Conservation (phyloP, 2,113 vertebrate genomes). For the Isurus oxyrinchus region DNA sequence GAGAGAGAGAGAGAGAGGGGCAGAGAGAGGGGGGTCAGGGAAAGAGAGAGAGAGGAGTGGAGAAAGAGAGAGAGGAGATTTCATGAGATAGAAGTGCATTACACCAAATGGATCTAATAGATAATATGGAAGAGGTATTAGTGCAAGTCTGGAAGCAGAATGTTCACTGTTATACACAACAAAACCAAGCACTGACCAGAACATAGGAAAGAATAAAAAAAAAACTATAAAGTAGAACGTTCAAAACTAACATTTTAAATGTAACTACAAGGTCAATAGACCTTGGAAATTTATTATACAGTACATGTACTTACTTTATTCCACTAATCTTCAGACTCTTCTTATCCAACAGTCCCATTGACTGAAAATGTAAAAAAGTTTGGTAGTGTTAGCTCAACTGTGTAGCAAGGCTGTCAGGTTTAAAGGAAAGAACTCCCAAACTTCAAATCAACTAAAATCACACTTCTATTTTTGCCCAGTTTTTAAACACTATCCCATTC, state of each 20-base stretch:
- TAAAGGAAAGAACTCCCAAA: conserved; percentile 27
- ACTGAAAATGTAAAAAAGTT: conserved; percentile 56
- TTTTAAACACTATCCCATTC: neutral
- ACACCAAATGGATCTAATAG: neutral
- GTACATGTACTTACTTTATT: conserved; percentile 74
- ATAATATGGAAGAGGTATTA: neutral
- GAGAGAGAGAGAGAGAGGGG: neutral
- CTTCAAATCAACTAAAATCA: neutral
- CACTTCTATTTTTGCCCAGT: neutral
- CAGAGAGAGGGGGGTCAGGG: neutral
- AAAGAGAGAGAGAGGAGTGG: too few species aligned
- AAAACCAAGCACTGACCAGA: neutral
- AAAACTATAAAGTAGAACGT: neutral
- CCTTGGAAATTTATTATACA: neutral
- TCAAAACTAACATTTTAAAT: neutral
- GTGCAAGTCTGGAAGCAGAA: neutral
- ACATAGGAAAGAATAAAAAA: neutral
- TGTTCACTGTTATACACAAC: neutral
- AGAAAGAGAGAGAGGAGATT: too few species aligned
- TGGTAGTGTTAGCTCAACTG: neutral
- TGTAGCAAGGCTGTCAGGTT: neutral
- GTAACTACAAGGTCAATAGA: neutral
- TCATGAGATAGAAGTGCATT: too few species aligned
- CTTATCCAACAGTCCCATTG: conserved; percentile 96
- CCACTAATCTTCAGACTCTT: conserved; percentile 95